Conservation (phyloP, 2,888 invertebrate species). For the Microdon myrmicae region DNA sequence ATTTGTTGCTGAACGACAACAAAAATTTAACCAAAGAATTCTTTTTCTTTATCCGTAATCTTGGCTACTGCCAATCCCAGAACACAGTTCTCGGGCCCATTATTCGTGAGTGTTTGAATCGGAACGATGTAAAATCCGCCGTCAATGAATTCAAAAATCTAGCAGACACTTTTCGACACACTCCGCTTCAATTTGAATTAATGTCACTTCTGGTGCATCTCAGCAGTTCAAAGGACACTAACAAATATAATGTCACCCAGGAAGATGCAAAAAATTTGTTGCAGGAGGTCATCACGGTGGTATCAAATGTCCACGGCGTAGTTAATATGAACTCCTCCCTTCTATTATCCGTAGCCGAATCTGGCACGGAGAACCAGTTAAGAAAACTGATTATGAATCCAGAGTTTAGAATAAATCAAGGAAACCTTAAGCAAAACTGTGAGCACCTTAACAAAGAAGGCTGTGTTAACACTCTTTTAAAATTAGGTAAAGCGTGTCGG, state of each 20-base stretch:
- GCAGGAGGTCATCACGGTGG: slow-evolving; percentile 60
- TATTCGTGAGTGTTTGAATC: slow-evolving; percentile 71
- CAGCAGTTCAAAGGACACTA: slow-evolving; percentile 55
- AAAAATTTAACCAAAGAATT: slow-evolving; percentile 68
- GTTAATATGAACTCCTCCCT: slow-evolving; percentile 65
- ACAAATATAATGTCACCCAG: slow-evolving; percentile 53
- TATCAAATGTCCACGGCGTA: slow-evolving; percentile 66
- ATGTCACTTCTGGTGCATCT: slow-evolving; percentile 66
- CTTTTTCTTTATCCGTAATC: slow-evolving; percentile 68
- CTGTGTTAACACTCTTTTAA: slow-evolving; percentile 59
- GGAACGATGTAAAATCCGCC: slow-evolving; percentile 68
- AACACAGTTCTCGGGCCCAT: slow-evolving; percentile 74
- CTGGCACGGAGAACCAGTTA: slow-evolving; percentile 66
- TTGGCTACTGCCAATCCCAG: slow-evolving; percentile 70
- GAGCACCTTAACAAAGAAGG: slow-evolving; percentile 65
- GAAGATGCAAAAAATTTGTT: slow-evolving; percentile 64
- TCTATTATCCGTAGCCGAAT: slow-evolving; percentile 67
- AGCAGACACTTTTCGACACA: slow-evolving; percentile 70
- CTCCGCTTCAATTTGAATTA: slow-evolving; percentile 75
- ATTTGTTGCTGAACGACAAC: slow-evolving; percentile 57
- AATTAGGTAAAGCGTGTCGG: slow-evolving; percentile 61
- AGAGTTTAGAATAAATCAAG: slow-evolving; percentile 69
- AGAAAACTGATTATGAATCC: slow-evolving; percentile 69
- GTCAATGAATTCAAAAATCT: slow-evolving; percentile 70
- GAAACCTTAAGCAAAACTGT: slow-evolving; percentile 69